Evolutionary conservation across 2,888 invertebrate species (phyloP).

Genomic region (Meiosimyza platycephala): DNA sequence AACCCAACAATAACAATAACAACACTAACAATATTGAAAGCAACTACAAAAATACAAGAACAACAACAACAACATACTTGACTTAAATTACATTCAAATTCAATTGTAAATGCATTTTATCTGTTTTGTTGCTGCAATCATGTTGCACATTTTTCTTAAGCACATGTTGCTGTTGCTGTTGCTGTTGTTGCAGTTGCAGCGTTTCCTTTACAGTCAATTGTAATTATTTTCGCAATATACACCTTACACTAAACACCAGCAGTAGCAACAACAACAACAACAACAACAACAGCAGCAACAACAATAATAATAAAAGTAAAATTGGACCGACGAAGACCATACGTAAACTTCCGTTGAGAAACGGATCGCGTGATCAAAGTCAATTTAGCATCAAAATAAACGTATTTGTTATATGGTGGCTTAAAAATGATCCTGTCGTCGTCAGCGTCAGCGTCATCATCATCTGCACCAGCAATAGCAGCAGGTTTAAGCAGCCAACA

Average conservation of each 20-base stretch:
- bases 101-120: constrained; percentile 65
- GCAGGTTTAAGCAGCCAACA: constrained; percentile 13
- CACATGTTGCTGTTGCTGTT: constrained; percentile 10
- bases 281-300: constrained; percentile 19
- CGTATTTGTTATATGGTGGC: constrained; percentile 29
- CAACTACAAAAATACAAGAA: constrained; percentile 20
- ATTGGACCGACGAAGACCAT: neutral
- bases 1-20: constrained; percentile 17
- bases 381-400: constrained; percentile 60
- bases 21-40: constrained; percentile 10
- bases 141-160: constrained; percentile 41
- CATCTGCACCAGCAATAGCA: neutral
- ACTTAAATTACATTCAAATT: constrained; percentile 62
- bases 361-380: constrained; percentile 65
- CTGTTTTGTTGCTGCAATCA: constrained; percentile 40
- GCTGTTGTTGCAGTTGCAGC: constrained; percentile 17
- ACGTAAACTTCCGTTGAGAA: constrained; percentile 29
- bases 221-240: constrained; percentile 41
- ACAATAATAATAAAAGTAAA: constrained; percentile 4
- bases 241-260: constrained; percentile 4
- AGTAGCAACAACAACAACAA: constrained; percentile 21
- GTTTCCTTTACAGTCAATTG: constrained; percentile 31
- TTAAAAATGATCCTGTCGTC: constrained; percentile 50
- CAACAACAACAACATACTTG: constrained; percentile 10
- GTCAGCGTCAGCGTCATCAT: constrained; percentile 25